A percentile compares a stretch with the other conserved stretches of the same genome.
Conservation (phyloP, 2,888 invertebrate species). For the Tinea pellionella region DNA sequence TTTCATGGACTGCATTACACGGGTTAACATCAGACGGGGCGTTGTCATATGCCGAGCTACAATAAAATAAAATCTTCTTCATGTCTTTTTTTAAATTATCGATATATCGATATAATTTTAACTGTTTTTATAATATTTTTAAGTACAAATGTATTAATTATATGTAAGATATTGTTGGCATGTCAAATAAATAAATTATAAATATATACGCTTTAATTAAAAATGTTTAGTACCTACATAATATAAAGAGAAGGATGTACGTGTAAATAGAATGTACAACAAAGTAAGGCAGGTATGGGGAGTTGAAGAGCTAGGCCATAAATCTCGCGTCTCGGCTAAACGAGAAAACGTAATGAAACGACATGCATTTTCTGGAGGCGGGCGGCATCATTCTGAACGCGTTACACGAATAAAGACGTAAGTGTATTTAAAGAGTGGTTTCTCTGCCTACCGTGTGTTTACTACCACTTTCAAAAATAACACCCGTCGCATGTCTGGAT, state of each 20-base stretch:
- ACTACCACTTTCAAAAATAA: too few species aligned
- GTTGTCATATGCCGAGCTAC: too few species aligned
- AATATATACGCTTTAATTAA: background rate
- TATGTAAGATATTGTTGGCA: background rate
- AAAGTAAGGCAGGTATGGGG: constrained; percentile 7
- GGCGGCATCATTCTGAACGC: constrained; percentile 45
- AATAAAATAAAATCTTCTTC: background rate
- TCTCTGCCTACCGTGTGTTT: too few species aligned
- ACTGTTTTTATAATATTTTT: too few species aligned
- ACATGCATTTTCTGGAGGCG: constrained; percentile 56
- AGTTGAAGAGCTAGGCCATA: constrained; percentile 25
- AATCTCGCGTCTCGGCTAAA: constrained; percentile 39
- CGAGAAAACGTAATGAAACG: constrained; percentile 64
- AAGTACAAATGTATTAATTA: too few species aligned
- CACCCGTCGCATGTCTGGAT: too few species aligned
- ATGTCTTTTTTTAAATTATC: too few species aligned
- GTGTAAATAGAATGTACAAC: background rate
- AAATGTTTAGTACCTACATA: background rate
- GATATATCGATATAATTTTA: too few species aligned
- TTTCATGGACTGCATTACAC: too few species aligned
- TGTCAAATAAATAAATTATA: constrained; percentile 1
- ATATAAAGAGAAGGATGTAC: background rate
- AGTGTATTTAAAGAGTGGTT: background rate
- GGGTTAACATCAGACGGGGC: background rate
- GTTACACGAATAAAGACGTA: constrained; percentile 18